phyloP scores from a whole-genome alignment of 1,140 invertebrate genomes.

The Euwallacea fornicatus region DNA sequence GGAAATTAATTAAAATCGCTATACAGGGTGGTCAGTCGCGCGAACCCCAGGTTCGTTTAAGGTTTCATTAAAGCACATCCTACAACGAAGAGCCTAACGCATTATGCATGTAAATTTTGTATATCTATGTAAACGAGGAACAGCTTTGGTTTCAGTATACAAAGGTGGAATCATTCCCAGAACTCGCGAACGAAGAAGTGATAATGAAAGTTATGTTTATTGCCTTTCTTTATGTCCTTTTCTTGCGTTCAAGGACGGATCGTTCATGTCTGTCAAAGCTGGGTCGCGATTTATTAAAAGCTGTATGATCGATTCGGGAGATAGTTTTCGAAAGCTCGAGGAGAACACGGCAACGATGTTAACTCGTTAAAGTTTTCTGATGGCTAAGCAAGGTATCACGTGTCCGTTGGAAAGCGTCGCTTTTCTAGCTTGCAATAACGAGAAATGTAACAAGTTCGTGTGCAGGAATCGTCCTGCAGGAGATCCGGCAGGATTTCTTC shows the following conservation, averaged over 20 bases:
- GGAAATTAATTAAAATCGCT: no score
- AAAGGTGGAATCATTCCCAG: conserved; percentile 3
- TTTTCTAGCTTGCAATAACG: background rate
- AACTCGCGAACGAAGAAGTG: conserved; percentile 4
- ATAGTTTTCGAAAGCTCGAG: background rate
- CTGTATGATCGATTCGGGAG: background rate
- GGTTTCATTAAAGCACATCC: background rate
- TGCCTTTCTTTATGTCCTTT: conserved; percentile 3
- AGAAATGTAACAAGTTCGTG: background rate
- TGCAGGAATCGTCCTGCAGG: background rate
- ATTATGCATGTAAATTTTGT: conserved; percentile 7
- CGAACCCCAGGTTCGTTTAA: background rate
- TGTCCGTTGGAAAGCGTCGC: background rate
- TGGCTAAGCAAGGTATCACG: background rate
- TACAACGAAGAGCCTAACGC: conserved; percentile 1
- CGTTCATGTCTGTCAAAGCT: conserved; percentile 1
- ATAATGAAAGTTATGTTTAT: conserved; percentile 7
- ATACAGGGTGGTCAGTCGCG: conserved; percentile 1
- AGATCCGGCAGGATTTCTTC: no score
- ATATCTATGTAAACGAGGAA: conserved; percentile 6
- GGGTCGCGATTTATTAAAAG: background rate
- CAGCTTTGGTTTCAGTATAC: conserved; percentile 6
- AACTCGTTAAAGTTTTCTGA: background rate
- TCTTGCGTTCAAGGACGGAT: background rate
- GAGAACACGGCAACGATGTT: background rate